Base-by-base conservation (phyloP, 2,888 invertebrate species). In the Ptychoptera contaminata region DNA sequence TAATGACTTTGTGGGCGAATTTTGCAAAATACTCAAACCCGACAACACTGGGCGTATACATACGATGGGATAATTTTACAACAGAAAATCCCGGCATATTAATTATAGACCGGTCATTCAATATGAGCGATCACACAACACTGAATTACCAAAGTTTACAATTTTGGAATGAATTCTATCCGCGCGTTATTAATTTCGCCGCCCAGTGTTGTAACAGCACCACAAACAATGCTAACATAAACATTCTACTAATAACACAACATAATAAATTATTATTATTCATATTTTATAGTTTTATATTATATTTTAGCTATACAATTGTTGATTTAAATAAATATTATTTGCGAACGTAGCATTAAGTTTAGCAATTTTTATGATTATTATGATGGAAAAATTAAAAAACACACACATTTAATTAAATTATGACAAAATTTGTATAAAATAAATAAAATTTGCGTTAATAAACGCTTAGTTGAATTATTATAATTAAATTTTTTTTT, bases 131-230 rank as follows among this genome's bases (percentile, higher is more conserved):
- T 52, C 61, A 74, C 0, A 68, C 67, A 2, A 73, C 69, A 30
- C 69, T 85, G 30, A 81, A 85, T 62, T 82, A 83, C 55, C 81
- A 79, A 56, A 77, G 82, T 16, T 74, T 85, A 50, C 77, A 79
- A 49, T 87, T 87, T 64, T 87, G 87, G 87, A 83, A 84, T 53
- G 77, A 81, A 48, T 84, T 84, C 59, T 87, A 82, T 58, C 86
- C 86, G 0, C 79, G 74, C 62, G 76, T 86, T 36, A 65, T 82
- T 10, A 74, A 76, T 54, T 76, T 81, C 49, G 78, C 83, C 1
- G 76, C 75, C 4, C 76, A 77, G 55, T 86, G 86, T 57, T 87
- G 86, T 55, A 82, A 82, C 57, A 71, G 70, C 48, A 62, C 62
- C 12, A 59, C 60, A 47, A 48, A 48, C 30, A 57, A 44, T 46